These are phyloP conservation scores for Oenanthe oenanthe DNA, from an alignment of 2,113 vertebrate species.

Conservation along the genomic window DNA sequence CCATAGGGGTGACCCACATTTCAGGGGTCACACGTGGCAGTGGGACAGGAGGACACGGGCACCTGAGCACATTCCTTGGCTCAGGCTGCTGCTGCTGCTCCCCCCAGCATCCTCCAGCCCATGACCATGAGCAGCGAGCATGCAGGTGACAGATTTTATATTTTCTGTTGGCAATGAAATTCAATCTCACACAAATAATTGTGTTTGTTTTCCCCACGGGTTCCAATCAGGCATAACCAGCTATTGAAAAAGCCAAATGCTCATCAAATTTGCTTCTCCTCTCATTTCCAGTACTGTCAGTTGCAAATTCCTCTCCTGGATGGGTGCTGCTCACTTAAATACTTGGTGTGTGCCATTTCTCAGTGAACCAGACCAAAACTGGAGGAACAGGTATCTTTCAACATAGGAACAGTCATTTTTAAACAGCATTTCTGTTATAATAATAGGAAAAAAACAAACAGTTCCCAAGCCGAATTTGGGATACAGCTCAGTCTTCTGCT, in stretches of 20 bases:
- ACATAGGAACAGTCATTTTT: accelerated
- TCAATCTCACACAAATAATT: slow-evolving; percentile 53
- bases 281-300: background rate
- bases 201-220: slow-evolving; percentile 44
- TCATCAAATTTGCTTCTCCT: slow-evolving; percentile 39
- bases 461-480: background rate
- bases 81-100: accelerated
- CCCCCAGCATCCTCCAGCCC: background rate
- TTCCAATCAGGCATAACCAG: slow-evolving; percentile 25
- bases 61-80: accelerated
- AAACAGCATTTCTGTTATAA: background rate
- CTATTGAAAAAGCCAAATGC: slow-evolving; percentile 22
- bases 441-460: background rate
- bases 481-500: background rate
- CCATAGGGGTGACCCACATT: background rate
- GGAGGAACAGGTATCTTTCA: background rate
- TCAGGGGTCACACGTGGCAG: background rate
- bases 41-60: background rate
- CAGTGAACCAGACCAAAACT: background rate
- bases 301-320: background rate
- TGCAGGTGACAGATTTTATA: slow-evolving; percentile 17
- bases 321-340: background rate
- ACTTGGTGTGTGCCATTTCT: background rate
- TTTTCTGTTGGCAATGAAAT: slow-evolving; percentile 20
- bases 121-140: accelerated